These are phyloP conservation scores for Drosophila macrospina DNA, from an alignment of 2,888 invertebrate species.

Conservation along the genomic window DNA sequence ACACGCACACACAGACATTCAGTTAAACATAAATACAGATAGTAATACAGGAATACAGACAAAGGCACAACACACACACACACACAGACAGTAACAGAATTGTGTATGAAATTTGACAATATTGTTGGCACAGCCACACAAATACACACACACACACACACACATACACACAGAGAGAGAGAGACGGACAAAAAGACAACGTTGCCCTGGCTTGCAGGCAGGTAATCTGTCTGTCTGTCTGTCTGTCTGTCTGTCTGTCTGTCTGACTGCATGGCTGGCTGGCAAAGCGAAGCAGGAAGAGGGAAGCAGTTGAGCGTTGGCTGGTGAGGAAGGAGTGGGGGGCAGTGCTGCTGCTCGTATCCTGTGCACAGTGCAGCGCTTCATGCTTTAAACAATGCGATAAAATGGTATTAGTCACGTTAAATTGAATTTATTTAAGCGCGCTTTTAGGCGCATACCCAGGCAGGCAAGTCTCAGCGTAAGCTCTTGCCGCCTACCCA, in stretches of 20 bases:
- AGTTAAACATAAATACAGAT: slow-evolving; percentile 29
- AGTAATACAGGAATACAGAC: slow-evolving; percentile 34
- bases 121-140: slow-evolving; percentile 63
- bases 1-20: slow-evolving; percentile 7
- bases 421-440: slow-evolving; percentile 82
- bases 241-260: slow-evolving; percentile 13
- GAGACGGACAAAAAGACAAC: slow-evolving; percentile 24
- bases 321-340: too few species aligned
- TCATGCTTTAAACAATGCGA: slow-evolving; percentile 81
- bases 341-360: slow-evolving; percentile 10
- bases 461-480: slow-evolving; percentile 48
- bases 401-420: slow-evolving; percentile 81
- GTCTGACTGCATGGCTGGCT: slow-evolving; percentile 13
- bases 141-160: too few species aligned
- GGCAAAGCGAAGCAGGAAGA: not conserved
- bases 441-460: slow-evolving; percentile 76
- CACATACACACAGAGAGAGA: too few species aligned
- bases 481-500: slow-evolving; percentile 37
- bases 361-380: slow-evolving; percentile 59
- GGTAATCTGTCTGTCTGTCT: slow-evolving; percentile 44
- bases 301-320: too few species aligned
- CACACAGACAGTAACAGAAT: slow-evolving; percentile 19
- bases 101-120: slow-evolving; percentile 74
- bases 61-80: slow-evolving; percentile 28
- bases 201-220: slow-evolving; percentile 47